Base-by-base conservation (phyloP, 2,888 invertebrate genomes). In the Heterodera filipjevi region DNA sequence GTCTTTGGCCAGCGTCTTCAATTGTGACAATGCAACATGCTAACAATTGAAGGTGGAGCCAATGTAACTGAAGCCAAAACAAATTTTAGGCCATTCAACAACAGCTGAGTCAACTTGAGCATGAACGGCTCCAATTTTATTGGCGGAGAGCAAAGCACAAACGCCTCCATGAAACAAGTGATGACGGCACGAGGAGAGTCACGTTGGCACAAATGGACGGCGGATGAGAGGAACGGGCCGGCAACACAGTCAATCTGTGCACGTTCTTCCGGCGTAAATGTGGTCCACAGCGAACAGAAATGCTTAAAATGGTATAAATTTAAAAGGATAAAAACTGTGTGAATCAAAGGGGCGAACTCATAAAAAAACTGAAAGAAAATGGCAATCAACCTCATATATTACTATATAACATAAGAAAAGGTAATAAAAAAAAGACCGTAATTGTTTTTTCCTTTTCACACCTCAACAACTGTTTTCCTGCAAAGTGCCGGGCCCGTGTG, bases 21-120 rank as follows among this genome's bases (percentile, higher is more conserved):
- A 90, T 79, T 93, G 93, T 46, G 97, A 91, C 0, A 95, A 93
- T 92, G 95, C 94, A n/a, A 96, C 92, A 89, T 98, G 96, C 98
- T 98, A 98, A 2, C 97, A 91, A 90, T 97, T 97, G 90, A 97
- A 96, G 0, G 95, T 94, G 90, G 95, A 95, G 0, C 95, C 97
- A 39, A 97, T 90, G 89, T 97, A 97, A 19, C 88, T 94, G 93
- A 92, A 95, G 49, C 2, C 71, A 39, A 39, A n/a, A 35, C 22
- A 70, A 33, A 35, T 78, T n/a, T n/a, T n/a, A n/a, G 64, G 19
- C 39, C 19, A 49, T 27, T 74, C 30, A 77, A 79, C 19, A 49
- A 10, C 35, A n/a, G n/a, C n/a, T n/a, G n/a, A n/a, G n/a, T n/a
- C n/a, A 64, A 90, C 89, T 90, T 90, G 3, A 91, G 84, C 19